Percentiles rank a stretch among this genome's conserved stretches.
These are phyloP conservation scores for Jacana jacana DNA, from an alignment of 2,113 vertebrate species.

Conservation along the genomic window DNA sequence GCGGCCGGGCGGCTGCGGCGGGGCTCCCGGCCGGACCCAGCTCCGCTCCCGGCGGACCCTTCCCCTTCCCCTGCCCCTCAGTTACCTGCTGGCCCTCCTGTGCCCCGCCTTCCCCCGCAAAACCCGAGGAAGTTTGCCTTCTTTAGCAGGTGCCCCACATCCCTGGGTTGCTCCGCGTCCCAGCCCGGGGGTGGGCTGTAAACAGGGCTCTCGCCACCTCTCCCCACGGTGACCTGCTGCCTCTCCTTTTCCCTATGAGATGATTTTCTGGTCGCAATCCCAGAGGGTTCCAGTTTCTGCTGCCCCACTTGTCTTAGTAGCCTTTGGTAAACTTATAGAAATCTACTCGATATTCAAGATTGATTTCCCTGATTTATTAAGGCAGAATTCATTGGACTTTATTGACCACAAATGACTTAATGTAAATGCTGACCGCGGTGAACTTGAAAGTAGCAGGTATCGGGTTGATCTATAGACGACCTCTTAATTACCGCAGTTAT, in stretches of 20 bases:
- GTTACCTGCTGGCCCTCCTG: neutral
- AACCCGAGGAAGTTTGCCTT: neutral
- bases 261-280: neutral
- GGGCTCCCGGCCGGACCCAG: neutral
- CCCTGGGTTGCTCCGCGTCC: neutral
- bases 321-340: neutral
- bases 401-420: constrained; percentile 71
- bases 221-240: rapidly evolving
- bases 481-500: constrained; percentile 83
- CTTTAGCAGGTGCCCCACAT: neutral
- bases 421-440: constrained; percentile 73
- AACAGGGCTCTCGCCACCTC: neutral
- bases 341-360: constrained; percentile 14
- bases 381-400: constrained; percentile 26
- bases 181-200: neutral
- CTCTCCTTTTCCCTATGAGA: neutral
- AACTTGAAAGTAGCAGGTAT: constrained; percentile 70
- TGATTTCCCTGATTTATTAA: constrained; percentile 37
- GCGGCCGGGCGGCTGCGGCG: neutral
- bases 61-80: neutral
- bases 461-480: constrained; percentile 75
- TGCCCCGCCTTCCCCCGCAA: neutral
- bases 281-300: neutral
- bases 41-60: neutral
- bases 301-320: neutral